A percentile compares a stretch with the other conserved stretches of the same genome.
Conservation (phyloP, 2,888 invertebrate species). For the Halictus quadricinctus region DNA sequence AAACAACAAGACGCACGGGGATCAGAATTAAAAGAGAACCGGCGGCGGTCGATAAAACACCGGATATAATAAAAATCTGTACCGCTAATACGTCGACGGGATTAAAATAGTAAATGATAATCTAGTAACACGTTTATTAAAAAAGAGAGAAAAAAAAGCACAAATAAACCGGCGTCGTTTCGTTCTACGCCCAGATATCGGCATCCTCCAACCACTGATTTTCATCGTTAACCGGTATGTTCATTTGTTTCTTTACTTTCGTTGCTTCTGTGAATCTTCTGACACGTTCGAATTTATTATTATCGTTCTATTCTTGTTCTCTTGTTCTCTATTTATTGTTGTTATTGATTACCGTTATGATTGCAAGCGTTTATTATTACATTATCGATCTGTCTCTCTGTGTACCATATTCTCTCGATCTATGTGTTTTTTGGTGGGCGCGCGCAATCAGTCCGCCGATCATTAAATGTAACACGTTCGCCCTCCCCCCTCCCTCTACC, state of each 20-base stretch:
- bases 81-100: not conserved
- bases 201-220: conserved; percentile 82
- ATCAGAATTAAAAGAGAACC: not conserved
- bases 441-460: conserved; percentile 50
- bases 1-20: not conserved
- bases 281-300: conserved; percentile 65
- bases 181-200: conserved; percentile 75
- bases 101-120: conserved; percentile 11
- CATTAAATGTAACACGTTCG: conserved; percentile 55
- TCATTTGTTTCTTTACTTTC: conserved; percentile 81
- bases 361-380: conserved; percentile 53
- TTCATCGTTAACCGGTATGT: conserved; percentile 82
- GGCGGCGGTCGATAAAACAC: not conserved
- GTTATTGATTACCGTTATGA: conserved; percentile 63
- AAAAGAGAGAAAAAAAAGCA: not conserved
- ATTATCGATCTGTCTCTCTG: conserved; percentile 54
- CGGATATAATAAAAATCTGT: not conserved
- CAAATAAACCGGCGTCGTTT: conserved; percentile 67
- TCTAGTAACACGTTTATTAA: conserved; percentile 11
- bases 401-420: conserved; percentile 46
- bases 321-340: conserved; percentile 66
- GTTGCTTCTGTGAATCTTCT: conserved; percentile 72
- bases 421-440: conserved; percentile 53
- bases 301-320: conserved; percentile 64
- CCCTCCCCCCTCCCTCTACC: conserved; percentile 11